Base-by-base conservation (phyloP, 2,797 vertebrate species). In the Hirundo rustica region DNA sequence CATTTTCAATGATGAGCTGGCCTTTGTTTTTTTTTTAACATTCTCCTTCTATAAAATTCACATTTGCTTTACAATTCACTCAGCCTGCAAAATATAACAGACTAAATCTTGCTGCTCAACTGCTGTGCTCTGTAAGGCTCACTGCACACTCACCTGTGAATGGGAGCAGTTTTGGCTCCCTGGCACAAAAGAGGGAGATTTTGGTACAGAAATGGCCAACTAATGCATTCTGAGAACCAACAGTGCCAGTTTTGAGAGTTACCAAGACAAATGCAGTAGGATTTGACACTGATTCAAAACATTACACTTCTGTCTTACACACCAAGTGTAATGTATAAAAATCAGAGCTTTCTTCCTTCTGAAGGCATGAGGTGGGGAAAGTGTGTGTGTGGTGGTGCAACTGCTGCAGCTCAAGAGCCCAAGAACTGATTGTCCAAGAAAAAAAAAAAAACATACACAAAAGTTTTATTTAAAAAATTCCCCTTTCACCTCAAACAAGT, bases 391-490 rank as follows among this genome's bases (percentile, higher is more conserved):
- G 22, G 18, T 45, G 72, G n/a, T 75, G 51, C 45, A 75, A 61
- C 89, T 34, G 18, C 53, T 94, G 60, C 91, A 81, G 48, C 67
- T 54, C 20, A 86, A 79, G 65, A 95, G 65, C 51, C 48, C 85
- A 96, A 93, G 68, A 93, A 95, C 1, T 91, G 73, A 97, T 93
- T 92, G 91, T 94, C 83, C 85, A 89, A 95, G 87, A 78, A 92
- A 95, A 91, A 88, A 78, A 92, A 95, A 91, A 88, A 92, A 96
- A 53, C 85, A 97, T 48, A 95, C 88, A 89, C 93, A 97, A 95
- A 94, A 92, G 53, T 96, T 97, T 97, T 97, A 96, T 97, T 97
- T 94, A 96, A 97, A 89, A 97, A 97, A 96, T 81, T 91, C 90
- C 87, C 96, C 92, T 93, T 96, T 95, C 93, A 97, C 84, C 90